Conservation (phyloP, 2,797 vertebrate genomes). For the Acrossocheilus fasciatus region DNA sequence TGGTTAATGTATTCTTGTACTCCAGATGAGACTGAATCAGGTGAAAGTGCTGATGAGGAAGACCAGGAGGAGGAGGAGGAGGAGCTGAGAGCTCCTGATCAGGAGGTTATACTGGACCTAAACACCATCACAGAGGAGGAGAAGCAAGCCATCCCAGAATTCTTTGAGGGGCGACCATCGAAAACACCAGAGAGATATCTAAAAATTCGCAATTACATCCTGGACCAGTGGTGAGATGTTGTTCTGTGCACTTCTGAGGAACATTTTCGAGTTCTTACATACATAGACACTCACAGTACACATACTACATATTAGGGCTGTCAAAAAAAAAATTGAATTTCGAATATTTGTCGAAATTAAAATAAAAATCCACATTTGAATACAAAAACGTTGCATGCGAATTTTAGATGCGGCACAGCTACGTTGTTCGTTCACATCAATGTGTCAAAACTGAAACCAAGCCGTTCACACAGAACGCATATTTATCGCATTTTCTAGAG, state of each 20-base stretch:
- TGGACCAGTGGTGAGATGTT: conserved; percentile 91
- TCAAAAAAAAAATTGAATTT: too few species aligned
- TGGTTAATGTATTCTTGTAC: neutral
- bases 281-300: neutral
- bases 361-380: too few species aligned
- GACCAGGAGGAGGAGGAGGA: conserved; percentile 79
- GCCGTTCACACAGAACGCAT: too few species aligned
- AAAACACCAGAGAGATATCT: conserved; percentile 98
- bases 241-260: neutral
- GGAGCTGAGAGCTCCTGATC: conserved; percentile 89
- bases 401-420: too few species aligned
- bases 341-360: too few species aligned
- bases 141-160: conserved; percentile 96
- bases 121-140: conserved; percentile 89
- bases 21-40: conserved; percentile 32
- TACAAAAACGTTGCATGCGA: too few species aligned
- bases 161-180: conserved; percentile 95
- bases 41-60: conserved; percentile 47
- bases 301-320: too few species aligned
- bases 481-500: too few species aligned
- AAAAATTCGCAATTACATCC: conserved; percentile 97
- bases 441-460: too few species aligned
- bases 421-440: too few species aligned
- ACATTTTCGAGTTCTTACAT: neutral
- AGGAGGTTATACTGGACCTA: conserved; percentile 88